Evolutionary conservation across 2,797 vertebrate species (phyloP).

Genomic region (Aplochiton taeniatus): DNA sequence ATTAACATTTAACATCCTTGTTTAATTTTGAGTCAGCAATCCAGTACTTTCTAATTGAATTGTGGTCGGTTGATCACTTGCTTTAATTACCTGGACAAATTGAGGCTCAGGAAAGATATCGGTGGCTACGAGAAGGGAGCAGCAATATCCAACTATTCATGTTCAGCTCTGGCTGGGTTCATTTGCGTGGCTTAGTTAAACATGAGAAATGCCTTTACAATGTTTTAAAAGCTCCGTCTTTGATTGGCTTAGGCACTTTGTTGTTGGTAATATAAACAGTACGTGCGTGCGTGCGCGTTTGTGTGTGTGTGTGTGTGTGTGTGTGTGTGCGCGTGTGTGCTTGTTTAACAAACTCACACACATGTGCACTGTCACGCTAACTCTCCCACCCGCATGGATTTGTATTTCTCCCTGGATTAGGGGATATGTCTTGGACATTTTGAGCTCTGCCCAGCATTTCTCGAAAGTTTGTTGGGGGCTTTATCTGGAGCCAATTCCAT

Average conservation of each 20-base stretch:
- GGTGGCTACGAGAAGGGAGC: conserved; percentile 36
- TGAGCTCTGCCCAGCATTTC: conserved; percentile 33
- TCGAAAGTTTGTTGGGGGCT: conserved; percentile 34
- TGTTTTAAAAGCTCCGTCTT: too few species aligned
- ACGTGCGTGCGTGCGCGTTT: too few species aligned
- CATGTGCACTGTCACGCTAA: not conserved
- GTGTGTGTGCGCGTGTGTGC: too few species aligned
- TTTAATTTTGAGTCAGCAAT: conserved; percentile 47
- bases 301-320: too few species aligned
- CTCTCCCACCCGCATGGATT: not conserved
- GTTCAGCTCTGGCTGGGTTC: conserved; percentile 12
- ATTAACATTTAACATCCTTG: conserved; percentile 50
- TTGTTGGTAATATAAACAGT: not conserved
- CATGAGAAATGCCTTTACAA: too few species aligned
- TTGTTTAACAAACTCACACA: not conserved
- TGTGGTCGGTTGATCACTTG: conserved; percentile 38
- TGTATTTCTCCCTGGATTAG: conserved; percentile 19
- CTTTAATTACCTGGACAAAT: conserved; percentile 49
- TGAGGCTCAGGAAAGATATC: conserved; percentile 30
- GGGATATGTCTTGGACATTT: conserved; percentile 36
- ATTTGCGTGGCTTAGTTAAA: too few species aligned
- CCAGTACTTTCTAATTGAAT: conserved; percentile 48
- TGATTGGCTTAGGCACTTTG: not conserved
- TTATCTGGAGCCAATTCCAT: conserved; percentile 33
- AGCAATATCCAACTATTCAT: conserved; percentile 9